A percentile compares a stretch with the other conserved stretches of the same genome.
Conservation (phyloP, 2,888 invertebrate genomes). For the Apamea crenata region DNA sequence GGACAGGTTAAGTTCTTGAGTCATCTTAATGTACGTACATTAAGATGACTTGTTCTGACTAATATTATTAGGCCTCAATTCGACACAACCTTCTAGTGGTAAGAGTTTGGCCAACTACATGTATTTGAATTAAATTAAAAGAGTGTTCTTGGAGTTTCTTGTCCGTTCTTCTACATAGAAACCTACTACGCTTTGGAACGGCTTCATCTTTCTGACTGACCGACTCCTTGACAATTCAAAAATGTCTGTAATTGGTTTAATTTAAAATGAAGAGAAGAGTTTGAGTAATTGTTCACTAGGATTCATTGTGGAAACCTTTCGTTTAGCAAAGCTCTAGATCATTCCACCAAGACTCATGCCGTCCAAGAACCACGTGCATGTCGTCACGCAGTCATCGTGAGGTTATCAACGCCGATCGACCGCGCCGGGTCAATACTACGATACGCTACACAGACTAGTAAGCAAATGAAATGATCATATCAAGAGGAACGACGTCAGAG, state of each 20-base stretch:
- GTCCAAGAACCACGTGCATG: conserved; percentile 35
- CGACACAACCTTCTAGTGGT: neutral
- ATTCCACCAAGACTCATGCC: conserved; percentile 12
- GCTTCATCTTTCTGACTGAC: neutral
- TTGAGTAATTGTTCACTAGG: neutral
- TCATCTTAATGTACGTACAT: neutral
- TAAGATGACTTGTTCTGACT: no score
- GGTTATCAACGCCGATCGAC: conserved; percentile 52
- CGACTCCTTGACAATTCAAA: neutral
- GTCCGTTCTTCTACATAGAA: neutral
- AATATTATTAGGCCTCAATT: no score
- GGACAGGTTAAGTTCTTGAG: neutral
- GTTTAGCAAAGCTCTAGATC: conserved; percentile 20
- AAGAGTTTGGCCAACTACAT: neutral
- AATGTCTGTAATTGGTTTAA: neutral
- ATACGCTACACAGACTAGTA: conserved; percentile 41
- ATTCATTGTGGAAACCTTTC: no score
- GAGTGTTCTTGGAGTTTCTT: neutral
- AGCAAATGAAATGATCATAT: conserved; percentile 17
- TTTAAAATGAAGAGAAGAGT: neutral
- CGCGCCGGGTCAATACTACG: conserved; percentile 56
- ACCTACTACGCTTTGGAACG: neutral
- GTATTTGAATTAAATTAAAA: neutral
- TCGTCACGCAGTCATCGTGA: conserved; percentile 35
- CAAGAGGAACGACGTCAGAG: neutral